Conservation (phyloP, 2,113 vertebrate species). For the Irena cyanogastra region DNA sequence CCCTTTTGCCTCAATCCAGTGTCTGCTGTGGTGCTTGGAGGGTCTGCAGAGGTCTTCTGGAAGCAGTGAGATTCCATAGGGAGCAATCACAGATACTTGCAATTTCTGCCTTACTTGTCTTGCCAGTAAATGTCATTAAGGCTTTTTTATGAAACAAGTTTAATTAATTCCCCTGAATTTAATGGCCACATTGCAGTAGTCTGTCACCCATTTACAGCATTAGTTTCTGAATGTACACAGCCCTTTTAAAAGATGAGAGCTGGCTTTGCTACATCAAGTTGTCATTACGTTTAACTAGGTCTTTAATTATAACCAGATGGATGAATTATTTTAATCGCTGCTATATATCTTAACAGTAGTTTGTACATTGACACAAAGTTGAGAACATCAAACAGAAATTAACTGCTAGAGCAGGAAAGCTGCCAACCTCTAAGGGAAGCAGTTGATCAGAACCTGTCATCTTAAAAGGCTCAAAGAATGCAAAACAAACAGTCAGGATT, state of each 20-base stretch:
- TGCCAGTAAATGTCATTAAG: conserved; percentile 48
- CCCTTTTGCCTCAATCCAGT: not conserved
- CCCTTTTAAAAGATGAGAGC: conserved; percentile 68
- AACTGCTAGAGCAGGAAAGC: conserved; percentile 73
- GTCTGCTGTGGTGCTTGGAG: not conserved
- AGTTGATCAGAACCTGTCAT: conserved; percentile 82
- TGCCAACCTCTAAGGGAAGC: conserved; percentile 79
- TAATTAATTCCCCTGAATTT: conserved; percentile 64
- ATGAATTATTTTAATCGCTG: conserved; percentile 81
- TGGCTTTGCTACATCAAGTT: conserved; percentile 74
- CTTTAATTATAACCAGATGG: conserved; percentile 84
- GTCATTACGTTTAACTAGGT: conserved; percentile 73
- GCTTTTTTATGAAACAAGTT: conserved; percentile 47
- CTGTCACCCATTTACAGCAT: conserved; percentile 54
- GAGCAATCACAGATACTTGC: not conserved
- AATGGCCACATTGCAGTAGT: conserved; percentile 47
- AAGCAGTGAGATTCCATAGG: not conserved
- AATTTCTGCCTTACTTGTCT: conserved; percentile 19
- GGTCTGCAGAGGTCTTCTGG: not conserved
- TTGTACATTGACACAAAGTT: conserved; percentile 77
- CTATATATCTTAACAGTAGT: conserved; percentile 80
- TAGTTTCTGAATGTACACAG: conserved; percentile 25
- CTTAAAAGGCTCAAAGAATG: conserved; percentile 78
- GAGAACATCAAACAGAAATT: conserved; percentile 81
- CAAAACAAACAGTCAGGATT: conserved; percentile 79